Percentiles rank a stretch among this genome's conserved stretches.
These are phyloP conservation scores for Nomada lathburiana DNA, from an alignment of 2,888 invertebrate genomes.

Conservation along the genomic window DNA sequence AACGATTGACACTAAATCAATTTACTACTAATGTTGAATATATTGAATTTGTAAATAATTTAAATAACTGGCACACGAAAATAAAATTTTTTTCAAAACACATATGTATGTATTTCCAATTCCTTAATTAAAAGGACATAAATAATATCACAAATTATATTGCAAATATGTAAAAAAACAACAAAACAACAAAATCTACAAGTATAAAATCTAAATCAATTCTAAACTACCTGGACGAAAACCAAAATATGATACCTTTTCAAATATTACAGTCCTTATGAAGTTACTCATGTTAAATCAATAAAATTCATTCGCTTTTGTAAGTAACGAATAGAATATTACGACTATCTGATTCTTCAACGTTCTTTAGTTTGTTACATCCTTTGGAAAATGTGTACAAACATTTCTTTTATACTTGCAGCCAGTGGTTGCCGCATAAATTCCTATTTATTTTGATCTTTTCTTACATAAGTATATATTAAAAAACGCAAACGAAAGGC, in stretches of 20 bases:
- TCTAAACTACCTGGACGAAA: background rate
- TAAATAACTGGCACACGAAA: background rate
- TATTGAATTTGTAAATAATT: background rate
- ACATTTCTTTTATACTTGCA: background rate
- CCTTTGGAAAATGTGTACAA: background rate
- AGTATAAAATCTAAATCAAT: background rate
- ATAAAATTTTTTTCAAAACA: constrained; percentile 5
- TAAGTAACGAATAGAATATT: too few relatives aligned
- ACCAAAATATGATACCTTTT: constrained; percentile 53
- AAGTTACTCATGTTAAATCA: constrained; percentile 55
- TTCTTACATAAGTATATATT: background rate
- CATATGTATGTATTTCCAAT: background rate
- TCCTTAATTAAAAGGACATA: background rate
- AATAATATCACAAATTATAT: background rate
- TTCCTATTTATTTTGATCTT: background rate
- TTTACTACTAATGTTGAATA: background rate
- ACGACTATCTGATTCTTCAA: background rate
- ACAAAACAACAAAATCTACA: background rate
- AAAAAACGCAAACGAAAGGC: background rate
- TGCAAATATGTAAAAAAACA: background rate
- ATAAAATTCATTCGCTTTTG: constrained; percentile 1
- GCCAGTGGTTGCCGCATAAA: background rate
- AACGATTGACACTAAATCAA: background rate
- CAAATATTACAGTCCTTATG: constrained; percentile 47
- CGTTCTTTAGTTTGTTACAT: background rate